Evolutionary conservation across 1,140 invertebrate genomes (phyloP).

Genomic region (Ips typographus): DNA sequence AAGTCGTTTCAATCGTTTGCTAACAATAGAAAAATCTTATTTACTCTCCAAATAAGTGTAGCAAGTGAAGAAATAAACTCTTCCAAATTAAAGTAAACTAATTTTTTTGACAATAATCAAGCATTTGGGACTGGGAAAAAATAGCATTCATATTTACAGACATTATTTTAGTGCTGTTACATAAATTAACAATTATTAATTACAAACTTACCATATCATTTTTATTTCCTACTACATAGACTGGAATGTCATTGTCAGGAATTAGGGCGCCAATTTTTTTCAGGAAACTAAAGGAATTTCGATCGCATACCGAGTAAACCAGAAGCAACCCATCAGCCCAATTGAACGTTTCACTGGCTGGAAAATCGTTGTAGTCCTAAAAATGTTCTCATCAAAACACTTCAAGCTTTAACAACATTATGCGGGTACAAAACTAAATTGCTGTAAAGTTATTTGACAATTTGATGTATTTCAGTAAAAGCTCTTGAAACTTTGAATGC

Average conservation of each 20-base stretch:
- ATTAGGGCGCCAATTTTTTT: conserved; percentile 71
- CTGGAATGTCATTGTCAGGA: conserved; percentile 69
- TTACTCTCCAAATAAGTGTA: too few relatives aligned
- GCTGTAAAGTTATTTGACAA: not conserved
- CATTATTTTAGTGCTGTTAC: not conserved
- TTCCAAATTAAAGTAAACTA: too few relatives aligned
- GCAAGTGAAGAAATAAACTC: too few relatives aligned
- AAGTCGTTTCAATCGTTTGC: too few relatives aligned
- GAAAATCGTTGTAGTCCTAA: conserved; percentile 69
- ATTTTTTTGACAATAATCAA: too few relatives aligned
- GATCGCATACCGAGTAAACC: conserved; percentile 90
- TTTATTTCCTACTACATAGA: conserved; percentile 85
- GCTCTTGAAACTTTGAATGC: not conserved
- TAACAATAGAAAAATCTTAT: too few relatives aligned
- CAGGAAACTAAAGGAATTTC: conserved; percentile 82
- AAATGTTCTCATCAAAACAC: not conserved
- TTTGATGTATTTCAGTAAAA: not conserved
- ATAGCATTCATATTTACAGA: not conserved
- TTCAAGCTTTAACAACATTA: not conserved
- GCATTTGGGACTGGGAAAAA: not conserved
- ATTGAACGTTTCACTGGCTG: conserved; percentile 72
- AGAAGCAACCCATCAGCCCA: conserved; percentile 89
- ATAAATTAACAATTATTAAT: not conserved
- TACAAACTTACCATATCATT: conserved; percentile 73
- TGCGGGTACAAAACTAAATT: not conserved